Base-by-base conservation (phyloP, 2,797 vertebrate species). In the Nyctalus aviator region DNA sequence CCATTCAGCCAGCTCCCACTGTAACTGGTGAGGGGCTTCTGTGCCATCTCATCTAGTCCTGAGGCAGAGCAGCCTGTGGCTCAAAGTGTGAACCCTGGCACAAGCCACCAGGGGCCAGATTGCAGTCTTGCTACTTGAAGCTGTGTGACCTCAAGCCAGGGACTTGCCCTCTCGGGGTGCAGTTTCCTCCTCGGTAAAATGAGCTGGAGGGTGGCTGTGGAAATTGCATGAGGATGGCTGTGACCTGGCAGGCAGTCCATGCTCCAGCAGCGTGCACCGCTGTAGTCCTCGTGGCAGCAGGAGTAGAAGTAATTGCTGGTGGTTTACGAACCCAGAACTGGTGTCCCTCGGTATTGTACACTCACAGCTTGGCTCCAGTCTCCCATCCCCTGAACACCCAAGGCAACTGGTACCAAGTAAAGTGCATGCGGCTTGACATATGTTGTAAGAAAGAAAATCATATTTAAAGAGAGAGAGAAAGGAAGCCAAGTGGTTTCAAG, bases 271-370 rank as follows among this genome's bases (percentile, higher is more conserved):
- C 21, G 3, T 5, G 0, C 37, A 8, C 21, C 3, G 17, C 10
- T 2, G 18, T 4, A 15, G 48, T 23, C 21, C 21, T 1, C 2
- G 5, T 5, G 3, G 23, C 3, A 8, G 15, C 1, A 0, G 41
- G 1, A 2, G 76, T 14, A 35, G 72, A 30, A 84, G n/a, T 37
- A 12, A 27, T 2, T 23, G 8, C 59, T 4, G 23, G 37, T 27
- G 20, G 59, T 21, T 50, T 59, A 20, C 8, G 66, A 86, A 57
- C 46, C 46, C 10, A 37, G 46, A 72, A 11, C 37, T 11, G 17
- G 23, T 37, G 17, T 57, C 32, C 50, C 18, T 20, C 44, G 17
- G 53, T 23, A 64, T 64, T 37, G 17, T 53, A 30, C 59, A 48
- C 21, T 66, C 66, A 32, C 57, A 37, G 11, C 41, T n/a, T 44